Evolutionary conservation across 1,140 invertebrate genomes (phyloP), one percentile per base, ranked within the genome.

Genomic region (Heliothis virescens): DNA sequence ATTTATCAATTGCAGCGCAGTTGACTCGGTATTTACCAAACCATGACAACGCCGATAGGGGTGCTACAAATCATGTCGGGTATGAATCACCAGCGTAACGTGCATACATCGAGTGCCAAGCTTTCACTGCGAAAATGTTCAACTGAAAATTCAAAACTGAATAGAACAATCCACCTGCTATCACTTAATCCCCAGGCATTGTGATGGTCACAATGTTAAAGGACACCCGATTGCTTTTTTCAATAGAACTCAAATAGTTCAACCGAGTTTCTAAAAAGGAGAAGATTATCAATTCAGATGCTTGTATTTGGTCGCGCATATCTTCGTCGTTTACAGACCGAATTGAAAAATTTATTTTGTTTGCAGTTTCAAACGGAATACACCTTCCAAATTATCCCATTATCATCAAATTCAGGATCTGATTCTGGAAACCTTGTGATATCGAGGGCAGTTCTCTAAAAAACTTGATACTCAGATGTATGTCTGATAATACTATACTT

Each of bases 1-100:
- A 71, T 71, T 69, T 71, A 71, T 53, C 47, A 52, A 53, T 52
- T 67, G 63, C 63, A 67, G 47, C 63, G 63, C 63, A 67, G 63
- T 67, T 48, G 63, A 67, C 63, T 48, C 41, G 16, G 41, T 67
- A 67, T 67, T 67, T 67, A 67, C 63, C 63, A 67, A 65, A 67
- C 63, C 41, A 18, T 67, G 63, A 67, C 63, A 67, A 67, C 63
- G 41, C 63, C 63, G 63, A 67, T 67, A 67, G 63, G 63, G 63
- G 63, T 67, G 63, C 63, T 4, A 67, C 63, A 67, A 67, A 67
- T 67, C 63, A 67, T 67, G 63, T 48, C 63, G 63, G 34, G 18
- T 67, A 67, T 67, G 63, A 67, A 67, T 67, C 63, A 67, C 41
- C 13, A 11, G 41, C 63, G n/a, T 67, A 48, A 41, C 63, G 63